Evolutionary conservation across 2,888 invertebrate genomes (phyloP), one percentile per base, ranked within the genome.

Genomic region (Morpho achilles): DNA sequence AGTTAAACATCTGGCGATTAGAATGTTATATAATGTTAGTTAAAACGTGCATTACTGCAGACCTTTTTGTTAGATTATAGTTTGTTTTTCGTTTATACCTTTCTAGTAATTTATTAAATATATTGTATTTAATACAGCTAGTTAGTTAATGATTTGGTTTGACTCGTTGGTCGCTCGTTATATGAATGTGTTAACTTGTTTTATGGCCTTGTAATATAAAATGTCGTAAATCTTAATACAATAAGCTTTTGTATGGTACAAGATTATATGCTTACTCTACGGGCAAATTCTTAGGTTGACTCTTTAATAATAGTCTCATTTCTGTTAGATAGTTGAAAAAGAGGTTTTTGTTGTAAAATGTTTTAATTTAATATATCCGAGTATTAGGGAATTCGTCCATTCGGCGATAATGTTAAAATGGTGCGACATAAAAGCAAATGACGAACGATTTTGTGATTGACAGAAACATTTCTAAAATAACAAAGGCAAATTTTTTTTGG

Each of bases 141-240:
- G 84, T 72, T 86, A 84, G 83, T 69, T 67, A 82, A 84, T 82
- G 77, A 80, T 72, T 75, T 75, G 74, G 73, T 70, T 67, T 58
- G 66, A 68, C 65, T 67, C 59, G 62, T 67, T 60, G 66, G 62
- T 68, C 66, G 65, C 56, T 68, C 66, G 61, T 67, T 69, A 69
- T 64, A 66, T 65, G 66, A 64, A 63, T 67, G 69, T 76, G 71
- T 77, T 75, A 72, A 73, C 75, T 83, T 82, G 71, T 77, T 83
- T 82, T 84, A 82, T 76, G 79, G 79, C 80, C 78, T 83, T 82
- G 77, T 77, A 73, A 71, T 73, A 72, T 64, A 69, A 76, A 53
- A 46, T 61, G 50, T 58, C 59, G 57, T 59, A 56, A 54, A 43
- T 63, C 60, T 53, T 59, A 57, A 49, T 60, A 55, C 46, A 64